Conservation (phyloP, 1,140 invertebrate species). For the Euura saliciscinereae region DNA sequence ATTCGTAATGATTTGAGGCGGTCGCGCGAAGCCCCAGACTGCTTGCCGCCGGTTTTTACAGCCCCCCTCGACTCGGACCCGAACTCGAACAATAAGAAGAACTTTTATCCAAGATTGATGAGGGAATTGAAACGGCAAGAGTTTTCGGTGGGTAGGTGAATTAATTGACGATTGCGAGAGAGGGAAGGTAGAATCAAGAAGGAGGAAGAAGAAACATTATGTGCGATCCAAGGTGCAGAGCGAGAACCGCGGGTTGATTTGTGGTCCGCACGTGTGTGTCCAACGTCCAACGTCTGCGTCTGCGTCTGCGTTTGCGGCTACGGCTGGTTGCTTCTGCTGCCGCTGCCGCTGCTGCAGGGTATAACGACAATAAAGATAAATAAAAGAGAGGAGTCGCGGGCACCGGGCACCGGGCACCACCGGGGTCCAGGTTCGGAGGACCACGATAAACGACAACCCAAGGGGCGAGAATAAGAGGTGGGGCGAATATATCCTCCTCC, state of each 20-base stretch:
- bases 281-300: neutral
- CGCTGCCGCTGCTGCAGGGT: neutral
- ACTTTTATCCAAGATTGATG: neutral
- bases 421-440: too few species aligned
- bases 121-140: neutral
- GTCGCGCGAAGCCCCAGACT: neutral
- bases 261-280: constrained; percentile 50
- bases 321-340: too few species aligned
- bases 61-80: neutral
- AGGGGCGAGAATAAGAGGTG: too few species aligned
- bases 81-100: neutral
- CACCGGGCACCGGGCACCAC: too few species aligned
- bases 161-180: constrained; percentile 55
- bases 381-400: constrained; percentile 2
- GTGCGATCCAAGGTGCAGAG: constrained; percentile 37
- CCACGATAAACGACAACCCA: too few species aligned
- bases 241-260: constrained; percentile 39
- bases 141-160: constrained; percentile 37
- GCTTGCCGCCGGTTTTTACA: neutral
- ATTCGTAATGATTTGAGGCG: too few species aligned
- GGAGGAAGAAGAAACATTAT: constrained; percentile 18
- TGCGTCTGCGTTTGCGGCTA: constrained; percentile 5
- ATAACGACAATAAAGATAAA: constrained; percentile 12
- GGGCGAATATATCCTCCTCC: too few species aligned
- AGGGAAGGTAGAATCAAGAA: constrained; percentile 8